Base-by-base conservation (phyloP, 2,888 invertebrate genomes). In the Pollenia amentaria region DNA sequence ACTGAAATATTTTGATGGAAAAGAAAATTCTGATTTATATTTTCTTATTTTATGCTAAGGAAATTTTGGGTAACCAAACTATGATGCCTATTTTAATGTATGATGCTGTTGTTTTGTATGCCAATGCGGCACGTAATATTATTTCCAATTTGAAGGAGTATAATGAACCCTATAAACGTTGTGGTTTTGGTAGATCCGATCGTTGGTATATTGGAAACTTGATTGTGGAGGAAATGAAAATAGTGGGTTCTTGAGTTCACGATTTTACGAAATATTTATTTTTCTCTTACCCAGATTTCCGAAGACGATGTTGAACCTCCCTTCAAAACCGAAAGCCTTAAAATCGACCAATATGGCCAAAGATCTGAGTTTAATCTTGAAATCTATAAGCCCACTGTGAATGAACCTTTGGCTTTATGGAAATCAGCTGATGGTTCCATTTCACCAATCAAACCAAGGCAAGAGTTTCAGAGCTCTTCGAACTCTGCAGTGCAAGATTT, bases 81-180 rank as follows among this genome's bases (percentile, higher is more conserved):
- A 90, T 93, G 89, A 76, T 92, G 89, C 94, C 98, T 16, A 97
- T 98, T n/a, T 94, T 99, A 89, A 98, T 98, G 95, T 98, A 98
- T 93, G 99, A 99, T 92, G 98, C 98, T 1, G 98, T 99, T 46
- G 96, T 97, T 93, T 95, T 99, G 88, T 98, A 98, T 93, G 97
- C 98, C 70, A 97, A 97, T 93, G 89, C 92, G 0, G 90, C 90
- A 0, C 96, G 90, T 9, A 91, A 91, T 85, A 87, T 93, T 4
- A 88, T 93, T n/a, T 73, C 88, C 7, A 78, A 90, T n/a, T 73
- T 90, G 85, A 88, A 90, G 57, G 89, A 90, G 9, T 92, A 89
- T 76, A 88, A 88, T 64, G 89, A 90, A 3, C 92, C 91, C 0
- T 85, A 88, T n/a, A 88, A 87, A 14, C 88, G 89, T 0, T 92